Evolutionary conservation across 1,140 invertebrate species (phyloP), one percentile per base, ranked within the genome.

Genomic region (Macrobrachium rosenbergii): DNA sequence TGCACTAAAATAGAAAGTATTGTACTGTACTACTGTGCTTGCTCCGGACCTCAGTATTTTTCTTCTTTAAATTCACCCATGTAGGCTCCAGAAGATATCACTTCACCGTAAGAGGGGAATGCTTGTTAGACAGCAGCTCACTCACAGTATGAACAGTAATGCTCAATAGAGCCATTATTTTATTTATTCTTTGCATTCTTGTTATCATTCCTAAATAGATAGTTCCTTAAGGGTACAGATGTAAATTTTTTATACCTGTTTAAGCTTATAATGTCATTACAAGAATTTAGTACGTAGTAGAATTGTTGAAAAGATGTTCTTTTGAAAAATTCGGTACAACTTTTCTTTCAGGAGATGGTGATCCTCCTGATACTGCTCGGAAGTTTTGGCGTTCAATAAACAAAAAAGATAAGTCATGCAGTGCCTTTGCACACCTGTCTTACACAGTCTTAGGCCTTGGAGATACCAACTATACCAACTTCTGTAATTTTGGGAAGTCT

Each of bases 401-500:
- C 77, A 92, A 92, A 82, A 92, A 91, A 79, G 92, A 91, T 58
- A 84, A 92, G 21, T 83, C 90, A 0, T 58, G 86, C 7, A 90
- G 91, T 83, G 90, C 91, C 60, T 90, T 94, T 17, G 79, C 90
- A 14, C 89, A 92, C 73, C 78, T 94, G 2, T 90, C 92, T 52
- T 94, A 92, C 90, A 90, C 93, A 52, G 77, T 94, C 52, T 90
- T 94, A 93, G 93, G 93, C 82, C 90, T 94, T 37, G 94, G 94
- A 28, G 94, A 94, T 91, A 93, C 93, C 10, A 94, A 94, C 89
- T 94, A 94, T 89, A 93, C 92, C 10, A 93, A 92, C 87, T 94
- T 94, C 90, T 93, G 93, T 88, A 93, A 93, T 85, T 93, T 92
- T 91, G 92, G 92, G 17, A 93, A 93, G 89, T 90, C 89, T 23